phyloP scores from a whole-genome alignment of 2,888 invertebrate species.

The Subacronicta megacephala region DNA sequence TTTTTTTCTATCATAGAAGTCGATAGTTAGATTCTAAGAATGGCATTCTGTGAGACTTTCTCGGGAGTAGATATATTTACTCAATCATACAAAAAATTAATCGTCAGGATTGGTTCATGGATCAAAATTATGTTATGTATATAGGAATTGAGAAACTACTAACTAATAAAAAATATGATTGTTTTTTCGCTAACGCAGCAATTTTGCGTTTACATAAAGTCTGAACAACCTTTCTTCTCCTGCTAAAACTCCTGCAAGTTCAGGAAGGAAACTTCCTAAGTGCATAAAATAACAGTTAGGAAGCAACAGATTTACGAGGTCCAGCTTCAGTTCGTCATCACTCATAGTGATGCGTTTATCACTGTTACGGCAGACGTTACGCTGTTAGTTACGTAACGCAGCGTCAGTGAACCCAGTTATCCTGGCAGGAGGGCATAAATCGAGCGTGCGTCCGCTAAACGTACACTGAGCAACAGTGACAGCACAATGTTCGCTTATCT shows the following conservation, averaged over 20 bases:
- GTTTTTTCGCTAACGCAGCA: too few species aligned
- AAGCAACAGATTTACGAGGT: slow-evolving; percentile 38
- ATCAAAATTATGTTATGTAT: too few species aligned
- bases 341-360: slow-evolving; percentile 52
- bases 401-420: slow-evolving; percentile 54
- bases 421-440: slow-evolving; percentile 73
- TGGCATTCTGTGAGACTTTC: too few species aligned
- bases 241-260: slow-evolving; percentile 2
- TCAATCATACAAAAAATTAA: too few species aligned
- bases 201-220: slow-evolving; percentile 30
- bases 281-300: slow-evolving; percentile 44
- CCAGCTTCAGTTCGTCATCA: slow-evolving; percentile 48
- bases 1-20: too few species aligned
- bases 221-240: not conserved
- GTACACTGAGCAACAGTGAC: slow-evolving; percentile 78
- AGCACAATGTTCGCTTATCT: slow-evolving; percentile 84
- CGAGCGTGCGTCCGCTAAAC: slow-evolving; percentile 71
- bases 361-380: slow-evolving; percentile 34
- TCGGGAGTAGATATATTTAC: too few species aligned
- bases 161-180: too few species aligned
- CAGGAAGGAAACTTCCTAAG: slow-evolving; percentile 34
- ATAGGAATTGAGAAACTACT: too few species aligned
- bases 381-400: slow-evolving; percentile 49
- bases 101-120: too few species aligned
- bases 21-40: too few species aligned